These are phyloP conservation scores for Athalia cordata DNA, from an alignment of 2,888 invertebrate genomes.

Conservation along the genomic window DNA sequence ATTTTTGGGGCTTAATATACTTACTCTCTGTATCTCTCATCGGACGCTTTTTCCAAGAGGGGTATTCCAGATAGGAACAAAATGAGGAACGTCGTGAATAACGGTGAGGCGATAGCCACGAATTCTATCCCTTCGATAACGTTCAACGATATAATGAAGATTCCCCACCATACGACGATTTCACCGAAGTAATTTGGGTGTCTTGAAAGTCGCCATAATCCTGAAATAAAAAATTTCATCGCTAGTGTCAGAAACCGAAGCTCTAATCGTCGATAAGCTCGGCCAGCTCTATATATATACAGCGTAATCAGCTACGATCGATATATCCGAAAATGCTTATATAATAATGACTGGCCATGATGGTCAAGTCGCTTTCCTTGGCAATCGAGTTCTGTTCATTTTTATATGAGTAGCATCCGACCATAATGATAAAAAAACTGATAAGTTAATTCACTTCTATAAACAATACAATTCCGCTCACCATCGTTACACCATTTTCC, in stretches of 20 bases:
- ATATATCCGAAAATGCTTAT: background rate
- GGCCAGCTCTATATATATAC: background rate
- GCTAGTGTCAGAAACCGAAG: background rate
- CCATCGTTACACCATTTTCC: slow-evolving; percentile 96
- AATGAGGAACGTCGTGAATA: slow-evolving; percentile 91
- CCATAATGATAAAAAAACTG: too few relatives aligned
- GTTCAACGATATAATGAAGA: slow-evolving; percentile 91
- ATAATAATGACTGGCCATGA: slow-evolving; percentile 55
- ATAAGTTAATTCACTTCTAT: background rate
- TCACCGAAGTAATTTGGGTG: slow-evolving; percentile 98
- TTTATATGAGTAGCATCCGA: background rate
- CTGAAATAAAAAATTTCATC: slow-evolving; percentile 68
- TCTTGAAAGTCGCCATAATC: slow-evolving; percentile 90
- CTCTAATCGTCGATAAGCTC: background rate
- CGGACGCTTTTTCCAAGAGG: slow-evolving; percentile 88
- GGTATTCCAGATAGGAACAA: slow-evolving; percentile 94
- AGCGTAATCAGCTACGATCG: background rate
- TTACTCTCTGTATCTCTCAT: slow-evolving; percentile 91
- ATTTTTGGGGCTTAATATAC: slow-evolving; percentile 62
- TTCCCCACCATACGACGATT: slow-evolving; percentile 95
- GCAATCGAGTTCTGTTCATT: too few relatives aligned
- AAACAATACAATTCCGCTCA: slow-evolving; percentile 66
- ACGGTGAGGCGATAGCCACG: slow-evolving; percentile 89
- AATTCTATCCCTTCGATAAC: slow-evolving; percentile 90
- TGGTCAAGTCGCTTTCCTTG: background rate